A percentile compares a stretch with the other conserved stretches of the same genome.
Evolutionary conservation across 2,888 invertebrate species (phyloP).

Genomic region (Machimus atricapillus): DNA sequence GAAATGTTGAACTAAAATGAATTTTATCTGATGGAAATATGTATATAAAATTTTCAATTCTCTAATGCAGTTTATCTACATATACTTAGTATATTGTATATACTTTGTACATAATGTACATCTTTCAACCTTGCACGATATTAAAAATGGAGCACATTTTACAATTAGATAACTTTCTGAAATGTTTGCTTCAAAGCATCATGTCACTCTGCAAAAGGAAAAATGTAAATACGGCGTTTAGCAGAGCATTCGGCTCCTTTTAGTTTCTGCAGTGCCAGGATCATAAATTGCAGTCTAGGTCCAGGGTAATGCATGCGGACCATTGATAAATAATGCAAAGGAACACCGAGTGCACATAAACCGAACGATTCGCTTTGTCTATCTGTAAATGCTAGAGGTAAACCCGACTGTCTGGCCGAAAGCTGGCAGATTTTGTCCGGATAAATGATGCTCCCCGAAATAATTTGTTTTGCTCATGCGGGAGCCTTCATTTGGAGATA

Average conservation of each 20-base stretch:
- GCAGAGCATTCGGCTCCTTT: neutral
- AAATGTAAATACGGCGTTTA: neutral
- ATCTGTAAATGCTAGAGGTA: neutral
- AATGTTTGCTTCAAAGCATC: neutral
- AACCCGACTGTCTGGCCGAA: neutral
- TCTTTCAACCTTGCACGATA: neutral
- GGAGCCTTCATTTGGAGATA: neutral
- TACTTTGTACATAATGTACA: too few relatives aligned
- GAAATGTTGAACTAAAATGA: neutral
- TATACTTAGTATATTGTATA: too few relatives aligned
- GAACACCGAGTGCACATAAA: neutral
- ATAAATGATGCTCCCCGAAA: neutral
- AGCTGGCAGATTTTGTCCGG: neutral
- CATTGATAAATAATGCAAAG: conserved; percentile 5
- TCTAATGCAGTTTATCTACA: neutral
- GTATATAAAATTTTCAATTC: neutral
- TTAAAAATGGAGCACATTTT: neutral
- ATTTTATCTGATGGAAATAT: neutral
- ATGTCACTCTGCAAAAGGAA: neutral
- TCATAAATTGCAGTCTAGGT: conserved; percentile 9
- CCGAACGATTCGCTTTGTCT: neutral
- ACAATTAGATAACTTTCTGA: neutral
- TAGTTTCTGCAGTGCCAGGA: neutral
- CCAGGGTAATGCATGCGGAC: conserved; percentile 4
- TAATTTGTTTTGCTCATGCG: neutral